A percentile compares a stretch with the other conserved stretches of the same genome.
Conservation (phyloP, 2,888 invertebrate genomes). For the Caenorhabditis auriculariae region DNA sequence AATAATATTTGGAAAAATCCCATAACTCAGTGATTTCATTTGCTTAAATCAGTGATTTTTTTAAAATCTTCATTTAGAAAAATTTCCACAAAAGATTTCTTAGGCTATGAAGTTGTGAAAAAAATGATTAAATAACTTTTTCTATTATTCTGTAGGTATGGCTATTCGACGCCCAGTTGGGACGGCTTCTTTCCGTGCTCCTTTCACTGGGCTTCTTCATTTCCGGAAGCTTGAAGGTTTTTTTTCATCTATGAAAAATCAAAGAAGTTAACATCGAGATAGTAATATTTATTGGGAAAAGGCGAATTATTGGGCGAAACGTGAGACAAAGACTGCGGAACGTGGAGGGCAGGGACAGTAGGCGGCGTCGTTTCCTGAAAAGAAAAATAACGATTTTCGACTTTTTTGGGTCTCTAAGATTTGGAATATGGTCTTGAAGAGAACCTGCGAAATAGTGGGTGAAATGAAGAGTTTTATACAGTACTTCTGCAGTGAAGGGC, state of each 20-base stretch:
- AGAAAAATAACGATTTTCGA: not conserved
- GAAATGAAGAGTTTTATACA: no score
- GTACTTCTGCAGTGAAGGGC: no score
- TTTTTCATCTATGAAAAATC: not conserved
- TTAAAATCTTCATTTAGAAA: no score
- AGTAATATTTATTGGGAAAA: no score
- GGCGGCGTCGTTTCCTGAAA: slow-evolving; percentile 36
- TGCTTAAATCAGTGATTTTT: no score
- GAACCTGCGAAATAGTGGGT: no score
- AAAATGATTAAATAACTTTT: no score
- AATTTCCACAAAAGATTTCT: no score
- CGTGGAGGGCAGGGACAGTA: slow-evolving; percentile 41
- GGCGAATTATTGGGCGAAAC: slow-evolving; percentile 28
- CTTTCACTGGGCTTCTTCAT: slow-evolving; percentile 30
- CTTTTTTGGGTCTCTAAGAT: no score
- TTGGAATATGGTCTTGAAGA: no score
- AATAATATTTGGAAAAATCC: not conserved
- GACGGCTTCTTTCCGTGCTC: slow-evolving; percentile 26
- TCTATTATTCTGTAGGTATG: slow-evolving; percentile 17
- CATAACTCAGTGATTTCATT: not conserved
- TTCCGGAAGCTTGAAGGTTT: slow-evolving; percentile 24
- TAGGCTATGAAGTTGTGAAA: no score
- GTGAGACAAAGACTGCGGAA: slow-evolving; percentile 35
- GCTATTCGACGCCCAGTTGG: slow-evolving; percentile 31
- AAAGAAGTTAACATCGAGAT: slow-evolving; percentile 1